phyloP scores from a whole-genome alignment of 2,113 vertebrate species.

The Acrocephalus kingi region DNA sequence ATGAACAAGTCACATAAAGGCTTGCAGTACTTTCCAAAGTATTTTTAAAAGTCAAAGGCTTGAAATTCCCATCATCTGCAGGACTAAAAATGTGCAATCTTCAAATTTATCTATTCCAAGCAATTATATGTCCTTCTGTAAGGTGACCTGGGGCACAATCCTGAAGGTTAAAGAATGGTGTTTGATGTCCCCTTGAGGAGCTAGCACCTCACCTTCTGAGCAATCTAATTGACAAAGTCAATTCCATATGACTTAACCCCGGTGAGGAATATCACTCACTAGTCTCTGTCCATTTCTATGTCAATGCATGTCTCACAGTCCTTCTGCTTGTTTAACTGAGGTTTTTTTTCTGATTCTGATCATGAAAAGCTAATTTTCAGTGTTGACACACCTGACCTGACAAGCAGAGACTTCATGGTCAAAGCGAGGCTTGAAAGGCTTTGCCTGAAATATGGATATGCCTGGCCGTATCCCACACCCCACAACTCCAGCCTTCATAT shows the following conservation, averaged over 20 bases:
- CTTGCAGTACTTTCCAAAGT: not conserved
- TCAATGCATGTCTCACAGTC: not conserved
- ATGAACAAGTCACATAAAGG: not conserved
- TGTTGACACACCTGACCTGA: not conserved
- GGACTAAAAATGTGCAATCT: not conserved
- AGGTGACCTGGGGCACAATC: not conserved
- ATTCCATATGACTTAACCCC: not conserved
- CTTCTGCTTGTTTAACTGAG: not conserved
- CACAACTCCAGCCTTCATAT: not conserved
- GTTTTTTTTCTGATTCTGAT: not conserved
- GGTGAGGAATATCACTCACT: not conserved
- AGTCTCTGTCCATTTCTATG: not conserved
- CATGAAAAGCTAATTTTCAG: not conserved
- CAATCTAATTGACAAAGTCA: not conserved
- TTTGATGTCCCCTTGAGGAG: not conserved
- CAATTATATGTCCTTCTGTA: not conserved
- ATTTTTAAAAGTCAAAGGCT: not conserved
- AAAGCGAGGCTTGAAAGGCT: not conserved
- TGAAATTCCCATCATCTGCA: not conserved
- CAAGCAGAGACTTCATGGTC: not conserved
- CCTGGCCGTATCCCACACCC: not conserved
- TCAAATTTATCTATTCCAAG: not conserved
- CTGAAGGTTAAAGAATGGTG: not conserved
- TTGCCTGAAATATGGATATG: not conserved
- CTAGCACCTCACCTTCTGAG: not conserved